Evolutionary conservation across 1,140 invertebrate genomes (phyloP), one percentile per base, ranked within the genome.

Genomic region (Oncopeltus fasciatus): DNA sequence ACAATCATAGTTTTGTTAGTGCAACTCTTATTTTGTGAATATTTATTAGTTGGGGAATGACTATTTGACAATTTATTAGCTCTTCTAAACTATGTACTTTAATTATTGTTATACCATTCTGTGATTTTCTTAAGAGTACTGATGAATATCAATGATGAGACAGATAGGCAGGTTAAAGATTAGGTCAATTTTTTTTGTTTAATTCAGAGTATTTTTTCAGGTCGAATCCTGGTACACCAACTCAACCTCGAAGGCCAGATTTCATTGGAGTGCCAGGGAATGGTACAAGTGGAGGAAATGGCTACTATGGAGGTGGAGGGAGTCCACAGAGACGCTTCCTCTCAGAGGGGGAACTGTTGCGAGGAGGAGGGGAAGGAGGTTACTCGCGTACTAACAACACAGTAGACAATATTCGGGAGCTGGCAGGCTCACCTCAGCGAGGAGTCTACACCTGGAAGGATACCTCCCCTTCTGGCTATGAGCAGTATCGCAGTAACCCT

Each of bases 181-280:
- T 5, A 38, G 31, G 31, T 14, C 14, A 38, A 8, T 38, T 38
- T 38, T 5, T 8, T 38, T 38, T 38, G 14, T 38, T 38, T 38
- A 14, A 38, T 38, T 38, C 5, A 38, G 5, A 8, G 31, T 65
- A 60, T 43, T 56, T 31, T 72, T 75, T 70, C 80, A 90, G 88
- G 80, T 91, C 88, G 58, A 91, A 91, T 75, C 89, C 88, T 61
- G 87, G 87, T 69, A 91, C 88, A 65, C 89, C 90, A 66, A 92
- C 88, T 65, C 87, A 90, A 77, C 83, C 86, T 53, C 80, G 87
- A 70, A 80, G 88, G 62, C 87, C 87, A 9, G 88, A 90, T 72
- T 91, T 90, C 75, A 90, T 90, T 69, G 83, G 86, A 61, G 85
- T 88, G 57, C 74, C 78, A 74, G 59, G 69, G 69, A 33, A 71